These are phyloP conservation scores for Colistium nudipinnis DNA, from an alignment of 2,113 vertebrate genomes.

Conservation along the genomic window DNA sequence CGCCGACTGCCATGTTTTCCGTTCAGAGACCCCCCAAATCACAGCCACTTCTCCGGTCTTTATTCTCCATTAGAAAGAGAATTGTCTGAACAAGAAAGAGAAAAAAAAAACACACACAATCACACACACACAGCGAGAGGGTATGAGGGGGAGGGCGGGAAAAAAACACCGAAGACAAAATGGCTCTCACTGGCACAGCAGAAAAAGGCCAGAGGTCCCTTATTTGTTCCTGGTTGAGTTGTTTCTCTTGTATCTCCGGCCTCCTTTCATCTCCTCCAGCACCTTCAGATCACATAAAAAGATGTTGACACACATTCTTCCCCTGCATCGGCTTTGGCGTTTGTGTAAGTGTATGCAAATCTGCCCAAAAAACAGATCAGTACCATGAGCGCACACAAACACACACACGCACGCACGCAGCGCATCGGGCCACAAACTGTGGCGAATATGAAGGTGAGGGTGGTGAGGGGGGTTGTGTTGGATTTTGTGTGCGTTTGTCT, in stretches of 20 bases:
- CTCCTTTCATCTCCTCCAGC: slow-evolving; percentile 58
- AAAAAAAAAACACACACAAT: slow-evolving; percentile 32
- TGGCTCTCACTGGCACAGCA: slow-evolving; percentile 57
- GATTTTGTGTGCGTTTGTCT: slow-evolving; percentile 19
- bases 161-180: slow-evolving; percentile 63
- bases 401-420: no score
- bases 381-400: no score
- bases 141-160: slow-evolving; percentile 24
- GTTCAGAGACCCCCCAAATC: slow-evolving; percentile 56
- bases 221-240: slow-evolving; percentile 30
- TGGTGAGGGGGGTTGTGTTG: slow-evolving; percentile 13
- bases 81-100: slow-evolving; percentile 43
- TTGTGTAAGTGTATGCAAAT: slow-evolving; percentile 53
- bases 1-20: slow-evolving; percentile 70
- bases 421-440: slow-evolving; percentile 13
- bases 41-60: slow-evolving; percentile 56
- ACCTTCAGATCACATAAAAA: slow-evolving; percentile 48
- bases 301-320: slow-evolving; percentile 64
- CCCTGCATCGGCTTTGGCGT: no score
- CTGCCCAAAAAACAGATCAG: background rate
- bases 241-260: slow-evolving; percentile 47
- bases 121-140: slow-evolving; percentile 15
- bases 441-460: slow-evolving; percentile 25
- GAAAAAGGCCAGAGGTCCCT: slow-evolving; percentile 66
- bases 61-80: slow-evolving; percentile 74